A percentile compares a stretch with the other conserved stretches of the same genome.
These are phyloP conservation scores for Malurus melanocephalus DNA, from an alignment of 2,113 vertebrate species.

Conservation along the genomic window DNA sequence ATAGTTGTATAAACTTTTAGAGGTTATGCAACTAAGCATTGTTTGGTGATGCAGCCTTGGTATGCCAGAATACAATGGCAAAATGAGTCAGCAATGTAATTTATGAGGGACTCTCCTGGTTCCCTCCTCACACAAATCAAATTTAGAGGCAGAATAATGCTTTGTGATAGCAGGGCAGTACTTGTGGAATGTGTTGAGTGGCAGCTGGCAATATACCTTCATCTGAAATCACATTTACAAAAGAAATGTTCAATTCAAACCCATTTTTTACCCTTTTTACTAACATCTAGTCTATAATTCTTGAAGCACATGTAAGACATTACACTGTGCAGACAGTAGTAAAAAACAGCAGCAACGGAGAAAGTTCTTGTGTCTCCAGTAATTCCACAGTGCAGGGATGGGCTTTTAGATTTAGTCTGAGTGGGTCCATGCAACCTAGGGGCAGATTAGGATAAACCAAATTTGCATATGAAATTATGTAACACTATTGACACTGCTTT, in stretches of 20 bases:
- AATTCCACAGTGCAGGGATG: neutral
- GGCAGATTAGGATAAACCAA: neutral
- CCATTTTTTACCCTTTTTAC: neutral
- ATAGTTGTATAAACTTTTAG: neutral
- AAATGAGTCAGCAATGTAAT: slow-evolving; percentile 37
- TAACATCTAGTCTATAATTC: neutral
- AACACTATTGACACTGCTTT: neutral
- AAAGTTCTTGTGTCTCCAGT: neutral
- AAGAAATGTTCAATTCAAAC: slow-evolving; percentile 30
- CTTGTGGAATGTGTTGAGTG: slow-evolving; percentile 5
- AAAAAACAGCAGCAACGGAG: neutral
- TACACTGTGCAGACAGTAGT: neutral
- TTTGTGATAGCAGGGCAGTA: neutral
- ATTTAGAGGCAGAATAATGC: slow-evolving; percentile 17
- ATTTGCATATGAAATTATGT: neutral
- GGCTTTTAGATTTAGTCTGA: neutral
- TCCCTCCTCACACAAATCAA: slow-evolving; percentile 28
- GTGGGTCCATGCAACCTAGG: neutral
- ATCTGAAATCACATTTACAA: slow-evolving; percentile 51
- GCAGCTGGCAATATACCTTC: slow-evolving; percentile 10
- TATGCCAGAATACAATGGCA: slow-evolving; percentile 32
- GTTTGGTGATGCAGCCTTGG: slow-evolving; percentile 15
- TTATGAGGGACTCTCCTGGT: slow-evolving; percentile 11
- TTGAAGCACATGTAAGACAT: neutral
- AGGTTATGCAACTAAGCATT: slow-evolving; percentile 9